A percentile compares a stretch with the other conserved stretches of the same genome.
These are phyloP conservation scores for Neodiprion pinetum DNA, from an alignment of 1,140 invertebrate species.

Conservation along the genomic window DNA sequence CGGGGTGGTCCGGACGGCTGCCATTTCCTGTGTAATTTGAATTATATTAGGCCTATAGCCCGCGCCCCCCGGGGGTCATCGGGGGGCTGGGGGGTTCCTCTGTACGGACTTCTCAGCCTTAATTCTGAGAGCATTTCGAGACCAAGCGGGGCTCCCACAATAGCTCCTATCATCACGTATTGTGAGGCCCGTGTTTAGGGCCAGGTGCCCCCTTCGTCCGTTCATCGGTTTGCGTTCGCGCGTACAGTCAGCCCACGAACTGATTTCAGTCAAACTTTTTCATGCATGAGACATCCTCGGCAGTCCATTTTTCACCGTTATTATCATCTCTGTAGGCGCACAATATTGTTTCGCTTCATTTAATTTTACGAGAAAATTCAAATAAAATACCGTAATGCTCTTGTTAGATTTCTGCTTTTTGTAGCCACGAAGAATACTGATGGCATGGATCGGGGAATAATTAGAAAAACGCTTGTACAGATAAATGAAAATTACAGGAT, in stretches of 20 bases:
- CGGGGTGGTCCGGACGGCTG: conserved; percentile 2
- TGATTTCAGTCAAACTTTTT: not conserved
- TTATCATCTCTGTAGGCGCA: too few species aligned
- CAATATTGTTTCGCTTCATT: too few species aligned
- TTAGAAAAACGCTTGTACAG: too few species aligned
- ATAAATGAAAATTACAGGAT: too few species aligned
- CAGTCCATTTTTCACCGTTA: too few species aligned
- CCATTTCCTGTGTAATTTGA: conserved; percentile 16
- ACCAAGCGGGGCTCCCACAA: conserved; percentile 2
- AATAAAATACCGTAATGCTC: too few species aligned
- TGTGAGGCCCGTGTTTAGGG: conserved; percentile 11
- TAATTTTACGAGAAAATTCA: too few species aligned
- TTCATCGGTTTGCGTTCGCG: not conserved
- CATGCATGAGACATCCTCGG: not conserved
- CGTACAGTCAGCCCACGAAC: conserved; percentile 6
- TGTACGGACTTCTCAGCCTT: not conserved
- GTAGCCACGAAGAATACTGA: too few species aligned
- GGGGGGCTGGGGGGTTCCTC: not conserved
- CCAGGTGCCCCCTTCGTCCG: conserved; percentile 6
- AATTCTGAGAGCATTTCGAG: not conserved
- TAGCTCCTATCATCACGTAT: conserved; percentile 14
- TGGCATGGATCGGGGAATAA: too few species aligned
- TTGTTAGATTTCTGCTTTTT: too few species aligned
- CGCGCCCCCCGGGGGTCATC: not conserved
- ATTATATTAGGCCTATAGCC: conserved; percentile 15